These are phyloP conservation scores for Coenonympha arcania DNA, from an alignment of 2,888 invertebrate species.

Conservation along the genomic window DNA sequence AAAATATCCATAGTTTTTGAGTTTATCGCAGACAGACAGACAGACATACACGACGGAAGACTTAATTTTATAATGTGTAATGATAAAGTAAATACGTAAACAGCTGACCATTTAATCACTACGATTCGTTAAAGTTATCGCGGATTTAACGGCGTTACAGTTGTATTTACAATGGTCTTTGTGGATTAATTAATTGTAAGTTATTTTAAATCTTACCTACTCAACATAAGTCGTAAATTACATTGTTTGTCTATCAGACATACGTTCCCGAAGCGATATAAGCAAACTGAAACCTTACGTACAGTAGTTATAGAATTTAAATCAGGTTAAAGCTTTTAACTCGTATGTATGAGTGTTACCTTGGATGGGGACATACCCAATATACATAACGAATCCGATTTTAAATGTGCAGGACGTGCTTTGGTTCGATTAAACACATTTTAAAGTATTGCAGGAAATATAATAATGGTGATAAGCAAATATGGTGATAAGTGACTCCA, in stretches of 20 bases:
- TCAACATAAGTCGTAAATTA: background rate
- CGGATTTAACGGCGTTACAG: background rate
- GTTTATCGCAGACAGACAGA: too few species aligned
- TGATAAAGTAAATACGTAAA: too few species aligned
- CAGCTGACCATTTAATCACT: too few species aligned
- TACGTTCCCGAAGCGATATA: background rate
- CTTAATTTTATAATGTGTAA: too few species aligned
- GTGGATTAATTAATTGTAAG: background rate
- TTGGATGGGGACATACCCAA: conserved; percentile 9
- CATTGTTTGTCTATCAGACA: background rate
- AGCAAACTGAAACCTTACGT: background rate
- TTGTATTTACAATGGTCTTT: background rate
- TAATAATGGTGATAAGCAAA: too few species aligned
- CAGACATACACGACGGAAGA: too few species aligned
- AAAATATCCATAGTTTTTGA: too few species aligned
- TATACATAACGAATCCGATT: conserved; percentile 9
- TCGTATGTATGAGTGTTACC: background rate
- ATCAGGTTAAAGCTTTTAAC: background rate
- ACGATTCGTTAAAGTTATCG: too few species aligned
- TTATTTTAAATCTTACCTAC: background rate
- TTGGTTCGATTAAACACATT: background rate
- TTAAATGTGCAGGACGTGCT: conserved; percentile 16
- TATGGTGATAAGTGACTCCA: background rate
- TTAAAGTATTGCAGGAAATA: background rate
- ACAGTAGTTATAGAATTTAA: too few species aligned